Evolutionary conservation across 1,140 invertebrate species (phyloP).

Genomic region (Dinoponera quadriceps): DNA sequence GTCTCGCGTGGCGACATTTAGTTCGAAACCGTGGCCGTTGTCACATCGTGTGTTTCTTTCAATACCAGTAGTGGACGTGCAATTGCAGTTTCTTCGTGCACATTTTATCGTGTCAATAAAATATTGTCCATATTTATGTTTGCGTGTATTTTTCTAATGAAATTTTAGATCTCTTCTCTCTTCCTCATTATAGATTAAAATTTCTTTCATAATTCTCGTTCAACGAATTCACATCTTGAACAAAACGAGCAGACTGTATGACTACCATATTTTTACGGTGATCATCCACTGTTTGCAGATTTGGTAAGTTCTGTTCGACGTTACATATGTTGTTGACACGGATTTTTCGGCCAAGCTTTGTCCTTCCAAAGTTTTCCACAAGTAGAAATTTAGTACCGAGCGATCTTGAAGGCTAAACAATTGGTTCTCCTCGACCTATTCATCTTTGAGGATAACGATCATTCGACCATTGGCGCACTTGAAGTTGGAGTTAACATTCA

Average conservation of each 20-base stretch:
- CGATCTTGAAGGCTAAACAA: too few relatives aligned
- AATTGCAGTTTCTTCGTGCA: not conserved
- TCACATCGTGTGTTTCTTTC: slow-evolving; percentile 10
- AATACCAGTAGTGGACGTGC: not conserved
- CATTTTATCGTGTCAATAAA: not conserved
- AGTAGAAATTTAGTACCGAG: not conserved
- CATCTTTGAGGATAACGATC: too few relatives aligned
- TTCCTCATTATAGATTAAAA: not conserved
- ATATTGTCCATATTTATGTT: not conserved
- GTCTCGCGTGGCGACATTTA: slow-evolving; percentile 31
- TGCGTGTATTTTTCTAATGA: not conserved
- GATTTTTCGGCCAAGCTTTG: not conserved
- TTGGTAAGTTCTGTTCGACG: slow-evolving; percentile 26
- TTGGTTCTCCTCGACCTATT: too few relatives aligned
- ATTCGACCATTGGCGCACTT: too few relatives aligned
- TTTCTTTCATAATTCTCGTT: slow-evolving; percentile 37
- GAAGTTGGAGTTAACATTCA: too few relatives aligned
- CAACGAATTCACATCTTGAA: slow-evolving; percentile 15
- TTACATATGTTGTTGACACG: not conserved
- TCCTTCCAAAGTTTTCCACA: not conserved
- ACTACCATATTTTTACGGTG: not conserved
- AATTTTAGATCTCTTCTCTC: not conserved
- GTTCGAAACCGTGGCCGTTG: slow-evolving; percentile 3
- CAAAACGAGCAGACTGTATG: not conserved
- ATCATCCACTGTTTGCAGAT: not conserved